Percentiles rank a stretch among this genome's conserved stretches.
Conservation (phyloP, 2,888 invertebrate species). For the Tridacna gigas region DNA sequence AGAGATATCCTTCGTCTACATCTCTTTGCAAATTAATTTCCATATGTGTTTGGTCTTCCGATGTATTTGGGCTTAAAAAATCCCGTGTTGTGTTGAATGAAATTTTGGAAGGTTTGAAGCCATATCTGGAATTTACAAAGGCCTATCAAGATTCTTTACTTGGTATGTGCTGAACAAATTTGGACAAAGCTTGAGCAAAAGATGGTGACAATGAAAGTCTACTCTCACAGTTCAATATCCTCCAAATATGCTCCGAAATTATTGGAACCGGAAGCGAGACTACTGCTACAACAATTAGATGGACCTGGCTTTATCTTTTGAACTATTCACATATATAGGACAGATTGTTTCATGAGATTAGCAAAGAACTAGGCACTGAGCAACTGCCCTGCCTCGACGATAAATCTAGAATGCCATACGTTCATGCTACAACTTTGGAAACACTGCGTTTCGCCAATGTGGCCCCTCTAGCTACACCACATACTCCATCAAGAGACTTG, state of each 20-base stretch:
- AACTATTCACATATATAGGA: constrained; percentile 33
- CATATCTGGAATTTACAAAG: background rate
- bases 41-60: constrained; percentile 22
- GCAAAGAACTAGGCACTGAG: background rate
- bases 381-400: background rate
- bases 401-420: constrained; percentile 33
- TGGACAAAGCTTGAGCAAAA: background rate
- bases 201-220: constrained; percentile 20
- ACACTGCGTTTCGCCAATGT: constrained; percentile 30
- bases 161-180: background rate
- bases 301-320: constrained; percentile 27
- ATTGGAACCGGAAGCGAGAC: constrained; percentile 38
- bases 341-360: constrained; percentile 33
- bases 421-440: constrained; percentile 30
- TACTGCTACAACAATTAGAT: constrained; percentile 11
- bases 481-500: constrained; percentile 16
- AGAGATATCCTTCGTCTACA: background rate
- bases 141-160: background rate
- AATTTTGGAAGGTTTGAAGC: background rate
- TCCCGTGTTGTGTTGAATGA: background rate
- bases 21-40: constrained; percentile 25
- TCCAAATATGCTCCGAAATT: constrained; percentile 1
- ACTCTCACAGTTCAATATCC: background rate
- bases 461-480: constrained; percentile 40
- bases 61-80: background rate